Percentiles rank a stretch among this genome's conserved stretches.
Conservation (phyloP, 2,113 vertebrate species). For the Ptilorrhoa leucosticta region DNA sequence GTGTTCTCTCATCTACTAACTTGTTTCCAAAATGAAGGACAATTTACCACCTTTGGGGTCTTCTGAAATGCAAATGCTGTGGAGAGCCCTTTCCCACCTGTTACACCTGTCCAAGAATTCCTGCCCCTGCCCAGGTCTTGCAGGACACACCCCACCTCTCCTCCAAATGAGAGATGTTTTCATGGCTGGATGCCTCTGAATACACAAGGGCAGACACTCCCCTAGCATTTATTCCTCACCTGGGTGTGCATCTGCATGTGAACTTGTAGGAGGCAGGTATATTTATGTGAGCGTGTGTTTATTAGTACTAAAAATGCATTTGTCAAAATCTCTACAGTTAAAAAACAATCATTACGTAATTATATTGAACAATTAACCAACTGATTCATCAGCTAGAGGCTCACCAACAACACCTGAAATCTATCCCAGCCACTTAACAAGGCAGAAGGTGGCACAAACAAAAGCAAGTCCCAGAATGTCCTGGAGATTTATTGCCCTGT, state of each 20-base stretch:
- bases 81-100: not conserved
- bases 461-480: not conserved
- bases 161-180: not conserved
- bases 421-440: not conserved
- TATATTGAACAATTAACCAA: conserved; percentile 29
- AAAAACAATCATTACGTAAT: conserved; percentile 57
- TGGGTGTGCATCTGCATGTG: conserved; percentile 16
- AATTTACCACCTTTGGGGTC: not conserved
- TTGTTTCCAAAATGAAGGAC: not conserved
- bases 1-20: not conserved
- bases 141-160: not conserved
- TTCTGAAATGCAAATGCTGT: not conserved
- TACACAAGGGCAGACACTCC: not conserved
- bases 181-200: not conserved
- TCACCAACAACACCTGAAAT: conserved; percentile 27
- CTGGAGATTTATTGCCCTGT: not conserved
- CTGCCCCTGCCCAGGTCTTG: not conserved
- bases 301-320: not conserved
- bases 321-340: conserved; percentile 48
- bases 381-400: conserved; percentile 54
- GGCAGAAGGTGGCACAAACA: conserved; percentile 29
- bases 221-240: not conserved
- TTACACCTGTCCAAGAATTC: not conserved
- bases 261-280: not conserved
- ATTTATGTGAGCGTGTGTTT: not conserved